phyloP scores from a whole-genome alignment of 2,888 invertebrate genomes.

The Acrobasis consociella region DNA sequence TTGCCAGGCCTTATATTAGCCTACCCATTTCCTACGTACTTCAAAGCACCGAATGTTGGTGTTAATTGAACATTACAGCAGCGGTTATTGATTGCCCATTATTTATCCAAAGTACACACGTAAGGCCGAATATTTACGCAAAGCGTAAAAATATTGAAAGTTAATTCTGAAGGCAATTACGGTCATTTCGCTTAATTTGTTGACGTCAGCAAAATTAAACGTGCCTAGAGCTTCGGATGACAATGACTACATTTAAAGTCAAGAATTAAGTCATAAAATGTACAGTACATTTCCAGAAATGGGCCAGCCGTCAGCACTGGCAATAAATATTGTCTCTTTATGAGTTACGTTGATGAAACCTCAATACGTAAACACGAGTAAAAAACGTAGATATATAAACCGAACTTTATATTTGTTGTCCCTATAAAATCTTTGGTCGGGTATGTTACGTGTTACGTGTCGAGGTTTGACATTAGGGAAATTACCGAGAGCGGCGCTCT shows the following conservation, averaged over 20 bases:
- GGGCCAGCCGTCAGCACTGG: not conserved
- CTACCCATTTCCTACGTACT: too few relatives aligned
- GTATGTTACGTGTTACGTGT: not conserved
- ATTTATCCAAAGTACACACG: not conserved
- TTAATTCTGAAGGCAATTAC: not conserved
- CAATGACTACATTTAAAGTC: conserved; percentile 6
- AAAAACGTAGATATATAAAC: not conserved
- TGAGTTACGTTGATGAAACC: not conserved
- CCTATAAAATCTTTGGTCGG: not conserved
- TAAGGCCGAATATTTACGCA: not conserved
- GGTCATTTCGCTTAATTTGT: not conserved
- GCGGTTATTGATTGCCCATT: not conserved
- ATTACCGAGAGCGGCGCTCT: conserved; percentile 4
- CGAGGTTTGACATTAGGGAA: not conserved
- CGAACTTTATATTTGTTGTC: not conserved
- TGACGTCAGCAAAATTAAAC: conserved; percentile 5
- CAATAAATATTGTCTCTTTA: not conserved
- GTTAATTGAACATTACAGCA: not conserved
- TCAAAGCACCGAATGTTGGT: too few relatives aligned
- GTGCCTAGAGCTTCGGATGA: not conserved
- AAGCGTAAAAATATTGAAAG: conserved; percentile 2
- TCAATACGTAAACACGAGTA: not conserved
- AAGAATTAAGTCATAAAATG: conserved; percentile 6
- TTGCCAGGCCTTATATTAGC: not conserved
- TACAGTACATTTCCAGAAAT: not conserved